Evolutionary conservation across 1,140 invertebrate species (phyloP).

Genomic region (Ephestia elutella): DNA sequence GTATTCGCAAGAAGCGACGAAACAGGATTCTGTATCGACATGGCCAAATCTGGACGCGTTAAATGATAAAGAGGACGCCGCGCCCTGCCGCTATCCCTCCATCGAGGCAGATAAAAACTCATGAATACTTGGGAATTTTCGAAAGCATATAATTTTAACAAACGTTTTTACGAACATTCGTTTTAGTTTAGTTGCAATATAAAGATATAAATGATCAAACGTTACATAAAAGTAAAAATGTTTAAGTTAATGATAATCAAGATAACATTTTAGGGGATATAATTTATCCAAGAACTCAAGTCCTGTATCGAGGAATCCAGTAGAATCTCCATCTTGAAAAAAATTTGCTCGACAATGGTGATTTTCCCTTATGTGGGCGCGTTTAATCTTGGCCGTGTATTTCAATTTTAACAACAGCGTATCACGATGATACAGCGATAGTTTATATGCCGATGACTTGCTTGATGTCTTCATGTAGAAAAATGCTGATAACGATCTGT

Average conservation of each 20-base stretch:
- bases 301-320: no score
- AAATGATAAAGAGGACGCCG: slow-evolving; percentile 66
- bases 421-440: slow-evolving; percentile 15
- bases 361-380: slow-evolving; percentile 13
- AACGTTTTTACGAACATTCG: slow-evolving; percentile 12
- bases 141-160: background rate
- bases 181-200: slow-evolving; percentile 13
- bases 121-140: background rate
- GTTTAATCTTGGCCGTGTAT: slow-evolving; percentile 10
- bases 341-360: slow-evolving; percentile 15
- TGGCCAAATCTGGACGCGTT: slow-evolving; percentile 70
- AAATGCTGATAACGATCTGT: slow-evolving; percentile 10
- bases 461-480: slow-evolving; percentile 33
- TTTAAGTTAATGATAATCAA: no score
- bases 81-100: slow-evolving; percentile 15
- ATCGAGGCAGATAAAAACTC: background rate
- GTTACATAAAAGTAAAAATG: no score
- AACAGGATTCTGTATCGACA: slow-evolving; percentile 69
- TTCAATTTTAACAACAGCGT: slow-evolving; percentile 13
- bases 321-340: no score
- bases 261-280: no score
- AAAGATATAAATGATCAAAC: no score
- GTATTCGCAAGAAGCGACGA: slow-evolving; percentile 63
- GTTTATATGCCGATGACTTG: slow-evolving; percentile 27
- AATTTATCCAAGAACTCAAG: no score